Percentiles rank a stretch among this genome's conserved stretches.
Conservation (phyloP, 2,888 invertebrate species). For the Lasioglossum vierecki region DNA sequence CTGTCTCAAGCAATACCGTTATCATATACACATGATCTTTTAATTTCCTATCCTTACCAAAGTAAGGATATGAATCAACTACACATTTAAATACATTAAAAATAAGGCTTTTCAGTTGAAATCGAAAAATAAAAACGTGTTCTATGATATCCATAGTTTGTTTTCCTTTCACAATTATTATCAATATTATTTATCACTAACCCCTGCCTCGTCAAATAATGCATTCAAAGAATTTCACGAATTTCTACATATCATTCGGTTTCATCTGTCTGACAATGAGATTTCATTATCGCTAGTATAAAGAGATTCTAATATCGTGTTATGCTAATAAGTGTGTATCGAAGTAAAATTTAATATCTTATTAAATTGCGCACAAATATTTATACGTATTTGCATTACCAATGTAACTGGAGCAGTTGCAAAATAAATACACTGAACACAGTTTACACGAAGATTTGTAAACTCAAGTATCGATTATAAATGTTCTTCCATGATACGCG, state of each 20-base stretch:
- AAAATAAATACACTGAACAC: constrained; percentile 59
- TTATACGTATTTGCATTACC: constrained; percentile 47
- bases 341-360: constrained; percentile 34
- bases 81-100: constrained; percentile 26
- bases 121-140: constrained; percentile 27
- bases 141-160: constrained; percentile 20
- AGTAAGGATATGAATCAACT: background rate
- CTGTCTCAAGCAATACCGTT: constrained; percentile 3
- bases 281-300: constrained; percentile 23
- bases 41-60: background rate
- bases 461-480: constrained; percentile 28
- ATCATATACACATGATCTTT: background rate
- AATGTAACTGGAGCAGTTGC: constrained; percentile 35
- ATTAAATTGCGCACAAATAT: constrained; percentile 54
- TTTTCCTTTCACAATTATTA: constrained; percentile 13
- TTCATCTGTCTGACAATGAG: constrained; percentile 13
- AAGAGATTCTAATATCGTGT: constrained; percentile 24
- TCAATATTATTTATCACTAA: constrained; percentile 24
- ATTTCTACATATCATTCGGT: constrained; percentile 7
- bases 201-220: constrained; percentile 4
- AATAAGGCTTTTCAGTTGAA: constrained; percentile 20
- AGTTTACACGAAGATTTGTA: constrained; percentile 38
- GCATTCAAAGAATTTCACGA: constrained; percentile 16
- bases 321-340: constrained; percentile 15
- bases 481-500: constrained; percentile 21